These are phyloP conservation scores for Xerus rutilus DNA, from an alignment of 2,797 vertebrate genomes.

Conservation along the genomic window DNA sequence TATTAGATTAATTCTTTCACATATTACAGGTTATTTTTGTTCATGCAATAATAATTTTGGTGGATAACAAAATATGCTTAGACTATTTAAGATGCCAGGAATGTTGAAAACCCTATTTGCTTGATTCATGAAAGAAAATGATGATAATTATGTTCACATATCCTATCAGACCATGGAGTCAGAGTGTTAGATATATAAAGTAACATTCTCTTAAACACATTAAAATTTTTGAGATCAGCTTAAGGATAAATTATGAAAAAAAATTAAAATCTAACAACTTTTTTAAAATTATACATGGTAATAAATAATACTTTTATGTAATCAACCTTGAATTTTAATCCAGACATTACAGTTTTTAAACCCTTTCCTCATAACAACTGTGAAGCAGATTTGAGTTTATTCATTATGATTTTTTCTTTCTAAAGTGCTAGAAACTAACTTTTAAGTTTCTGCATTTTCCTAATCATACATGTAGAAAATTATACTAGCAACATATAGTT, in stretches of 20 bases:
- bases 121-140: slow-evolving; percentile 38
- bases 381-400: neutral
- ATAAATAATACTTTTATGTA: neutral
- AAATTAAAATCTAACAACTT: neutral
- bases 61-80: neutral
- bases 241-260: neutral
- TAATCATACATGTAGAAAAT: neutral
- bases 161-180: neutral
- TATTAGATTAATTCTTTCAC: neutral
- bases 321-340: neutral
- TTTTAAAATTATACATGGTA: neutral
- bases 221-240: neutral
- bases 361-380: neutral
- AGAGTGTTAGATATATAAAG: neutral
- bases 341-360: slow-evolving; percentile 7
- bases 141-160: neutral
- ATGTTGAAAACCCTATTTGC: slow-evolving; percentile 28
- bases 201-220: neutral
- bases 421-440: neutral
- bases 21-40: neutral
- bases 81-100: neutral
- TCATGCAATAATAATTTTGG: neutral
- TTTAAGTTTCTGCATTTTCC: neutral
- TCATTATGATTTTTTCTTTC: neutral
- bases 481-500: neutral